phyloP scores from a whole-genome alignment of 2,888 invertebrate species.

The Panzeria rudis region DNA sequence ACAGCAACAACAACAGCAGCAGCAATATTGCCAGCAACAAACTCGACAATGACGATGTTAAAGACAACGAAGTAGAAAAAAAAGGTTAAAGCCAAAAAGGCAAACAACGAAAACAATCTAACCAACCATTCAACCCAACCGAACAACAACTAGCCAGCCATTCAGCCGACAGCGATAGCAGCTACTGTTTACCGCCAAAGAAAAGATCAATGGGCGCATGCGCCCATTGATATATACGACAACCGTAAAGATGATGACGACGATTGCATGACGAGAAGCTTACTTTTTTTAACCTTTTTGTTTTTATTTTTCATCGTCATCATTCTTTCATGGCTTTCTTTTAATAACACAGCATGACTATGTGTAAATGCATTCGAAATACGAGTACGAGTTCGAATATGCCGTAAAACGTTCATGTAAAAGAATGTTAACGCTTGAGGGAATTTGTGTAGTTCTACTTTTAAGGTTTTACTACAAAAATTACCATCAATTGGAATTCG shows the following conservation, averaged over 20 bases:
- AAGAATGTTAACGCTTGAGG: conserved; percentile 41
- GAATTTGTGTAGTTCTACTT: neutral
- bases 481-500: too few species aligned
- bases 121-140: conserved; percentile 51
- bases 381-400: conserved; percentile 31
- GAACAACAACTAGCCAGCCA: conserved; percentile 62
- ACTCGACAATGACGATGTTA: conserved; percentile 21
- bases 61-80: conserved; percentile 25
- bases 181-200: conserved; percentile 73
- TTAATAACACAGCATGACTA: conserved; percentile 69
- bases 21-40: conserved; percentile 39
- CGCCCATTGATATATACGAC: conserved; percentile 73
- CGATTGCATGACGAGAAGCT: conserved; percentile 72
- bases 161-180: conserved; percentile 73
- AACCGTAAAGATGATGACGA: conserved; percentile 73
- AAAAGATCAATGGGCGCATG: conserved; percentile 73
- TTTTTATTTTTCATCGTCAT: conserved; percentile 47
- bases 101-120: conserved; percentile 55
- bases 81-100: conserved; percentile 69
- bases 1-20: neutral
- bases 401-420: conserved; percentile 38
- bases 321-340: conserved; percentile 67
- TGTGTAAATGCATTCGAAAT: conserved; percentile 67
- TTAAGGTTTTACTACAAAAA: neutral
- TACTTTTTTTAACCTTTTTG: conserved; percentile 50